phyloP scores from a whole-genome alignment of 2,888 invertebrate genomes.

The Campoplex capitator region DNA sequence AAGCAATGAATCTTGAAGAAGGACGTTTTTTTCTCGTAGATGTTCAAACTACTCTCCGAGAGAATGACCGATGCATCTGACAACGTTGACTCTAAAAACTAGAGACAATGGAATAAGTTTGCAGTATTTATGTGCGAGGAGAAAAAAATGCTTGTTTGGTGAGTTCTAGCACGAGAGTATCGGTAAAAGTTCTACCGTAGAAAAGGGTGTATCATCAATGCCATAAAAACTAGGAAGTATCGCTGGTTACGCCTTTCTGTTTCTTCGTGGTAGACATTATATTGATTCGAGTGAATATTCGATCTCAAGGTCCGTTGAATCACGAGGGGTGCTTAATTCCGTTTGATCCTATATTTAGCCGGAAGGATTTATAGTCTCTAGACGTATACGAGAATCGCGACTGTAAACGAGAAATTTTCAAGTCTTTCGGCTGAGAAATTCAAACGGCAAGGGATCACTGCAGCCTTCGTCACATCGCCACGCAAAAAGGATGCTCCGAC shows the following conservation, averaged over 20 bases:
- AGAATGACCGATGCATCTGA: conserved; percentile 50
- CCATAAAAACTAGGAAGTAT: not conserved
- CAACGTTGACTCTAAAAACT: conserved; percentile 52
- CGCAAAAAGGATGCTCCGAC: conserved; percentile 12
- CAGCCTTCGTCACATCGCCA: conserved; percentile 18
- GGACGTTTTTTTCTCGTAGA: not conserved
- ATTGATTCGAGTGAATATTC: conserved; percentile 43
- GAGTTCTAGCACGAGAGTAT: conserved; percentile 14
- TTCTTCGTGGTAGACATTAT: conserved; percentile 10
- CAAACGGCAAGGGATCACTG: conserved; percentile 37
- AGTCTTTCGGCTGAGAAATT: conserved; percentile 35
- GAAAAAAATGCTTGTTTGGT: conserved; percentile 5
- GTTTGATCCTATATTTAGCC: conserved; percentile 39
- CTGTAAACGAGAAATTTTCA: conserved; percentile 53
- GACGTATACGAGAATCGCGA: conserved; percentile 18
- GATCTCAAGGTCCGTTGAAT: conserved; percentile 49
- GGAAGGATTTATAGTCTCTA: conserved; percentile 56
- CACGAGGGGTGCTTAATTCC: conserved; percentile 37
- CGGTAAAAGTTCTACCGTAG: not conserved
- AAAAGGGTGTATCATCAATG: not conserved
- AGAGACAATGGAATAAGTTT: conserved; percentile 36
- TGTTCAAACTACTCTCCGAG: conserved; percentile 12
- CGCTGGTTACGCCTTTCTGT: conserved; percentile 11
- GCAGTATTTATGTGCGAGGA: conserved; percentile 10
- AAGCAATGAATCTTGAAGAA: not conserved